Evolutionary conservation across 2,113 vertebrate genomes (phyloP).

Genomic region (Cavia aperea): DNA sequence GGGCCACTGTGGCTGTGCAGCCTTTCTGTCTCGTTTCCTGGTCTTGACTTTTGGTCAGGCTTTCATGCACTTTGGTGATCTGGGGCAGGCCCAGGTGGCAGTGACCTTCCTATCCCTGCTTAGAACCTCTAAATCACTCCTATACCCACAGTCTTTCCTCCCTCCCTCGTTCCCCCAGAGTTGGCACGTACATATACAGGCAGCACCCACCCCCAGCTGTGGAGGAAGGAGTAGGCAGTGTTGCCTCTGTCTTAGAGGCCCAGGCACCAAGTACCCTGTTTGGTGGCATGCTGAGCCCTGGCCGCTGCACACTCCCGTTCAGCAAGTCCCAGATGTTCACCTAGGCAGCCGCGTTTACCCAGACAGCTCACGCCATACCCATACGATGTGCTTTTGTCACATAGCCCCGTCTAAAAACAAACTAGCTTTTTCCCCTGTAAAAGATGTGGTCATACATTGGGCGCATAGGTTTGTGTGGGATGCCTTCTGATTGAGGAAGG

Average conservation of each 20-base stretch:
- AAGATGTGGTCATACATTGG: background rate
- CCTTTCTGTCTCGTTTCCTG: background rate
- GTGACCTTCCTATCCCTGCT: background rate
- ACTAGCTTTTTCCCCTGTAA: background rate
- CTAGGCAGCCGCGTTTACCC: background rate
- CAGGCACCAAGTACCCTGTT: background rate
- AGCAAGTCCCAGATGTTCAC: background rate
- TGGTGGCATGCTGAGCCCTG: background rate
- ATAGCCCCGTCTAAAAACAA: background rate
- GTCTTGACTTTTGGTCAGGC: background rate
- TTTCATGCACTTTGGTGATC: background rate
- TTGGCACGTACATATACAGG: no score
- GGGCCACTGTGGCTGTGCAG: background rate
- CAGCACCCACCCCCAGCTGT: background rate
- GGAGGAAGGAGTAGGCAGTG: background rate
- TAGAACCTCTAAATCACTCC: background rate
- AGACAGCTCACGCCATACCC: background rate
- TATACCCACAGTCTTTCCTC: background rate
- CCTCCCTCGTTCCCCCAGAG: background rate
- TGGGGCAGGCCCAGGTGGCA: background rate
- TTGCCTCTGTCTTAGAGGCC: background rate
- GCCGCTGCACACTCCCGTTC: background rate
- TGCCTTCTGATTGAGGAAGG: background rate
- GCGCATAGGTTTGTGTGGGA: background rate
- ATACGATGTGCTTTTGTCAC: slow-evolving; percentile 24